Evolutionary conservation across 2,797 vertebrate genomes (phyloP), one percentile per base, ranked within the genome.

Genomic region (Acestrorhynchus altus): DNA sequence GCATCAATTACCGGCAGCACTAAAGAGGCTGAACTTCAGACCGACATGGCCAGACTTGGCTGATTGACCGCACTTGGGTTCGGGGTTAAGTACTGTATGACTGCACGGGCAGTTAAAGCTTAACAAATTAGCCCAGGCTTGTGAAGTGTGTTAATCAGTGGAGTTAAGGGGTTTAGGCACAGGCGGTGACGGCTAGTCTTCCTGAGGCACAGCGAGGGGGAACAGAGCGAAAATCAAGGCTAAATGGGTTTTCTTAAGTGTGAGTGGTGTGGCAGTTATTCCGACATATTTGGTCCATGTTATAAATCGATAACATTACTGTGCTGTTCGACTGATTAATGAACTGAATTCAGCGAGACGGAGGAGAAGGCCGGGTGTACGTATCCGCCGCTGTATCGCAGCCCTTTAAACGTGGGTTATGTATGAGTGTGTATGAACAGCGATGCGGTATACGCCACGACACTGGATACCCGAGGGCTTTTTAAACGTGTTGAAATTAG

Each of bases 401-500:
- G 52, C 52, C 54, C 42, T 59, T 13, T 22, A 11, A 8, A 49
- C 40, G 47, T 39, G 46, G 31, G 7, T 52, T 18, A 22, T 13
- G n/a, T 54, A 18, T n/a, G n/a, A n/a, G 3, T 35, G 57, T 39
- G 18, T 9, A 60, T 15, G 13, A 64, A 64, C 12, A 68, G 20
- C 51, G 31, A 5, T 6, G 31, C 2, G 31, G 2, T 51, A 63
- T 20, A 73, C 47, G 46, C 20, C 15, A 71, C 51, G 65, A 67
- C 22, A 16, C 20, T 35, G 26, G 20, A 20, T 20, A 12, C 2
- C 72, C 64, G 35, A 22, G 39, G 44, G 73, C 57, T 20, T 73
- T 83, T 71, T 83, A 77, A 81, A 83, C 85, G 76, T 73, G 52
- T 73, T 85, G 82, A 86, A 60, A 87, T 84, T 77, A 64, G n/a